Evolutionary conservation across 2,797 vertebrate genomes (phyloP), one percentile per base, ranked within the genome.

Genomic region (Propithecus deckenii): DNA sequence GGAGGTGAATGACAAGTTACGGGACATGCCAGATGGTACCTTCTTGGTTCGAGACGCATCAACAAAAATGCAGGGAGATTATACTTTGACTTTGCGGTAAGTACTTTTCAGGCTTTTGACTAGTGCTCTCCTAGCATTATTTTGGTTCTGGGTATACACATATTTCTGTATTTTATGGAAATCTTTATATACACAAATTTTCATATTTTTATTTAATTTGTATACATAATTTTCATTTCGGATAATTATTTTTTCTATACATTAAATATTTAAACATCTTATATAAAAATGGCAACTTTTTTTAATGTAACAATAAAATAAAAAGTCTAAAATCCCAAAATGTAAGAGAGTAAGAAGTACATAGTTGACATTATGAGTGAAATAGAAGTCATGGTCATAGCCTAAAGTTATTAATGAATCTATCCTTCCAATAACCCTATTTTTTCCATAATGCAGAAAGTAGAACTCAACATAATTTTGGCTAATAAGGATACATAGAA

Each of bases 11-110:
- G 99, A 99, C 96, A 99, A 99, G 98, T 98, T 99, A 97, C 99
- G 99, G 98, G 99, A 99, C 98, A 99, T 99, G 99, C 99, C 99
- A 3, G 99, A 99, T 63, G 99, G 99, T 94, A 99, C 99, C 11
- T 99, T 99, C 98, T 98, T 99, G 98, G 99, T 99, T 43, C 99
- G 99, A 9, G 99, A 99, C 57, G 99, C 99, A 55, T 99, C 99
- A 78, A 99, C 99, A 84, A 99, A 99, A 98, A 99, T 99, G 99
- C 99, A 99, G 98, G 99, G 99, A 92, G 99, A 99, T 98, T 99
- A 99, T 98, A 99, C 99, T 7, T 98, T 99, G 98, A 99, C 99
- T 0, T 98, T 99, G 97, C 98, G 99, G 99, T 99, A 96, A 98
- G 98, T 95, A 20, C 13, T 59, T 97, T 48, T 80, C 23, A 75